Base-by-base conservation (phyloP, 1,140 invertebrate genomes). In the Lordiphosa stackelbergi region DNA sequence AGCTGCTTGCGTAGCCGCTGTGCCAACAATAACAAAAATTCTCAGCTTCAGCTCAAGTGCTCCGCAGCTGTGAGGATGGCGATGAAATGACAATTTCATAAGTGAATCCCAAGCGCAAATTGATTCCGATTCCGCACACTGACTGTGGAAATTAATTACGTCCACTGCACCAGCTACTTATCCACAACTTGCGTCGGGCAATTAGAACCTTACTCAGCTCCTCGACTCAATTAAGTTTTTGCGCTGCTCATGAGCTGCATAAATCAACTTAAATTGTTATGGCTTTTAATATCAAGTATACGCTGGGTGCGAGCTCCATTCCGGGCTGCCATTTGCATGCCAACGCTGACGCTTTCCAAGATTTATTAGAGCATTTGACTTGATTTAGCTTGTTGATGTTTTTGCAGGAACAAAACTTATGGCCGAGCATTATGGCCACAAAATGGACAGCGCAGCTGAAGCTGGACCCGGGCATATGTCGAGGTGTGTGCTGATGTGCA, bases 371-470 rank as follows among this genome's bases (percentile, higher is more conserved):
- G 77, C 77, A 73, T 83, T 83, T 83, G 77, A 83, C 77, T 83
- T 83, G 77, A 83, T 83, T 83, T 75, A 83, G 77, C 77, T 83
- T 83, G 77, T 83, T 83, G 83, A 83, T 81, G 77, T 77, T 77
- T 78, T 83, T 83, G 78, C 68, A 13, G 60, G 45, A 77, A 35
- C 64, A 66, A 65, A 83, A 83, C 77, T 83, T 81, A 81, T 81
- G 77, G 77, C 69, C 60, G 37, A 69, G 68, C 77, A 81, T 83
- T 81, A 81, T 72, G 72, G 68, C 69, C 77, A 83, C 63, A 77
- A 72, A 69, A 72, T 75, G 68, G 72, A 77, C 77, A 73, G 46
- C 62, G 61, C 55, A 57, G 53, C 55, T 60, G 57, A 58, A 70
- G 59, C 51, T 38, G 45, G 9, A 38, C 38, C 41, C 59, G 49